Percentiles rank a stretch among this genome's conserved stretches.
phyloP scores from a whole-genome alignment of 2,888 invertebrate genomes.

The Nomada lathburiana region DNA sequence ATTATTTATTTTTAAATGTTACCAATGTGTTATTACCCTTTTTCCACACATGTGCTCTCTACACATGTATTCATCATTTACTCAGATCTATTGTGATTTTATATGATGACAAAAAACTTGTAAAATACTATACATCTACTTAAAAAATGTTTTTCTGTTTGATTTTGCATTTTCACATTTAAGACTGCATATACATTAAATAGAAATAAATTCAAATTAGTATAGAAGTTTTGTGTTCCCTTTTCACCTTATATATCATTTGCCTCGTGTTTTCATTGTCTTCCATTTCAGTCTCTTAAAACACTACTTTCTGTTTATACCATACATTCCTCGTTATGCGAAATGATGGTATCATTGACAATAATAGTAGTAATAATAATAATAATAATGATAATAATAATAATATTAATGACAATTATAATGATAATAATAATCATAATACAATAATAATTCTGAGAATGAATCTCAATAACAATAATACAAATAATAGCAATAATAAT shows the following conservation, averaged over 20 bases:
- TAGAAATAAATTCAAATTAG: constrained; percentile 66
- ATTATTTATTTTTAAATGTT: constrained; percentile 43
- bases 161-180: constrained; percentile 68
- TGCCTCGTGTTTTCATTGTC: constrained; percentile 64
- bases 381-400: constrained; percentile 55
- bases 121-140: constrained; percentile 67
- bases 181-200: constrained; percentile 70
- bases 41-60: constrained; percentile 68
- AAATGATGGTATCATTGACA: constrained; percentile 64
- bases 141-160: constrained; percentile 67
- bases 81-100: constrained; percentile 70
- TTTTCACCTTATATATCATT: constrained; percentile 63
- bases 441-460: constrained; percentile 78
- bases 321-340: constrained; percentile 54
- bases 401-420: constrained; percentile 75
- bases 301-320: constrained; percentile 68
- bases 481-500: constrained; percentile 75
- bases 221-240: constrained; percentile 57
- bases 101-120: constrained; percentile 73
- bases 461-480: constrained; percentile 79
- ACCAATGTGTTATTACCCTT: constrained; percentile 62
- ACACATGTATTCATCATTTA: constrained; percentile 70
- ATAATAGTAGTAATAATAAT: constrained; percentile 59
- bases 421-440: constrained; percentile 71
- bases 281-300: constrained; percentile 71